Evolutionary conservation across 64 coral and sea anemone genomes (phyloP), one percentile per base, ranked within the genome.

Genomic region (Pocillopora verrucosa): DNA sequence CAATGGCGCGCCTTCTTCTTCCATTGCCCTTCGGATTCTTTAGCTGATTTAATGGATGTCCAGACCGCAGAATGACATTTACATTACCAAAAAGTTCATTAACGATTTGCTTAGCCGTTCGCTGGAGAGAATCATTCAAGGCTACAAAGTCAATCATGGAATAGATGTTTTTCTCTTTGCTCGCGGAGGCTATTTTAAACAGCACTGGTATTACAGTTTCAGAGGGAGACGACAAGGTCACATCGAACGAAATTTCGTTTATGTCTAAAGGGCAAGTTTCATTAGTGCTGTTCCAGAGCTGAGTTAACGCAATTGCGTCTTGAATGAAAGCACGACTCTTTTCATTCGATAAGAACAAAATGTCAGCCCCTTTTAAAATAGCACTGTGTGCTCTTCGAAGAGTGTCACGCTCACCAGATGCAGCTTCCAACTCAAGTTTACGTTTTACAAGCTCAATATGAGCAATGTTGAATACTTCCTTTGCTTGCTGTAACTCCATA

Each of bases 331-430:
- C 89, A 58, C 24, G n/a, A 60, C 74, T 92, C 26, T 87, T 36
- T 30, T 60, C 63, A 72, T 87, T 65, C 51, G 91, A 37, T 2
- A 24, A n/a, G 59, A 58, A 38, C 15, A 51, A 77, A 34, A 92
- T 75, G 13, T 87, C 57, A 64, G 34, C 62, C 0, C 74, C 83
- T 37, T 61, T 76, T 57, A 22, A 4, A 16, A 77, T 7, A 59
- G 74, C 75, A 24, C 73, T 19, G 64, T 79, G 76, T 26, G 65
- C 86, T 87, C 79, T 92, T 34, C 20, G 62, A 24, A 92, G 59
- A 15, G 45, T 61, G 60, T 87, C 56, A 37, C 91, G 91, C n/a
- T 85, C 75, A 14, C 51, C 61, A 0, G 61, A 79, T 11, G 79
- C 56, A 60, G 63, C 41, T 62, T 92, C 73, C 51, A 92, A 57